phyloP scores from a whole-genome alignment of 1,140 invertebrate species.

The Psilanteris sp. region DNA sequence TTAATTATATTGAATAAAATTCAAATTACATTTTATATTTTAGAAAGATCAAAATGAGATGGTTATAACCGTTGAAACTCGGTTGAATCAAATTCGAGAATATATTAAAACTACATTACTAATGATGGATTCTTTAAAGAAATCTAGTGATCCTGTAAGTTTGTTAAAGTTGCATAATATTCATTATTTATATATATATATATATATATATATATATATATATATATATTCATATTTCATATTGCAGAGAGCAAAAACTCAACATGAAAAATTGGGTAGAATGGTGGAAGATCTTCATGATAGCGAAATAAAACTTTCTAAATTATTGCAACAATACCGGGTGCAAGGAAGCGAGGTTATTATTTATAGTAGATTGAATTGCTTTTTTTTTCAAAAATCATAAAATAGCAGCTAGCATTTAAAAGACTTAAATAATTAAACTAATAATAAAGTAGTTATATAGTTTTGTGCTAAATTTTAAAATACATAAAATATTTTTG shows the following conservation, averaged over 20 bases:
- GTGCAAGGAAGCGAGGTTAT: conserved; percentile 72
- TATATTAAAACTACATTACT: conserved; percentile 83
- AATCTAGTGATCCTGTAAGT: conserved; percentile 83
- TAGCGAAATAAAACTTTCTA: conserved; percentile 75
- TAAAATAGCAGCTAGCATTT: too few relatives aligned
- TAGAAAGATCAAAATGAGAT: conserved; percentile 79
- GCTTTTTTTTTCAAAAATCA: not conserved
- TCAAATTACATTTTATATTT: conserved; percentile 15
- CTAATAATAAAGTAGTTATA: too few relatives aligned
- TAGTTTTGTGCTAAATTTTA: too few relatives aligned
- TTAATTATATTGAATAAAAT: not conserved
- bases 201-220: conserved; percentile 3
- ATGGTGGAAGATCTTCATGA: conserved; percentile 78
- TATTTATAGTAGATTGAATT: conserved; percentile 13
- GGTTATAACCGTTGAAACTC: conserved; percentile 76
- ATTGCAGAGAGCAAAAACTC: conserved; percentile 71
- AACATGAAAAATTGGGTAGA: conserved; percentile 74
- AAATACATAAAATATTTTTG: too few relatives aligned
- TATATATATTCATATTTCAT: conserved; percentile 21
- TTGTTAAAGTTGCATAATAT: too few relatives aligned
- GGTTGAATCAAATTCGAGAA: conserved; percentile 83
- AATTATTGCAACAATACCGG: conserved; percentile 74
- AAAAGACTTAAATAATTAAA: conserved; percentile 5
- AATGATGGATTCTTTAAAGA: conserved; percentile 82
- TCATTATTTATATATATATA: conserved; percentile 1